These are phyloP conservation scores for Meriones unguiculatus DNA, from an alignment of 2,113 vertebrate species.

Conservation along the genomic window DNA sequence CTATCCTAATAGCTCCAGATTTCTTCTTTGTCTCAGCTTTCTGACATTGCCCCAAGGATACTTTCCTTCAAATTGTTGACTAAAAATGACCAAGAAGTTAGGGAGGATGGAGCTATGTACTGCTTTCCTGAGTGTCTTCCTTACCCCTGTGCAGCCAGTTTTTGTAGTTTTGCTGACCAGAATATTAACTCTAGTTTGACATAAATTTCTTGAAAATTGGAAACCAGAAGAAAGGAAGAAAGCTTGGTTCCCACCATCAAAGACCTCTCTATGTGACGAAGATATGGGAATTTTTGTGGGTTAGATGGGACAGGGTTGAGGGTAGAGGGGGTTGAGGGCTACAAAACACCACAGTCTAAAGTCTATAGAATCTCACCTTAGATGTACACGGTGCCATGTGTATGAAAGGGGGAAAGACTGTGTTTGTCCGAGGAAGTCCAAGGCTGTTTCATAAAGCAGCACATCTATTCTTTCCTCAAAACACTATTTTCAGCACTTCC, in stretches of 20 bases:
- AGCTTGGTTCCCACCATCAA: neutral
- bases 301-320: neutral
- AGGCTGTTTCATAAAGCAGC: neutral
- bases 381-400: neutral
- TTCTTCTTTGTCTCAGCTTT: neutral
- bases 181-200: neutral
- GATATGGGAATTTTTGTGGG: neutral
- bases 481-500: neutral
- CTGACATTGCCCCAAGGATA: neutral
- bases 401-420: neutral
- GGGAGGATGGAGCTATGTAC: neutral
- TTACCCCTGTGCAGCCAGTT: neutral
- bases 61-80: neutral
- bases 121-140: neutral
- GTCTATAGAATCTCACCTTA: neutral
- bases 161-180: neutral
- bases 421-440: neutral
- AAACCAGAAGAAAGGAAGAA: conserved; percentile 8
- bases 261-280: neutral
- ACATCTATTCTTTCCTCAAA: neutral
- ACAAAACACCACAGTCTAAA: conserved; percentile 17
- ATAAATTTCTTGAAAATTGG: conserved; percentile 18
- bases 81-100: conserved; percentile 26
- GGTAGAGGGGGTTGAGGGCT: neutral
- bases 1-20: neutral